Evolutionary conservation across 2,113 vertebrate genomes (phyloP).

Genomic region (Cynocephalus volans): DNA sequence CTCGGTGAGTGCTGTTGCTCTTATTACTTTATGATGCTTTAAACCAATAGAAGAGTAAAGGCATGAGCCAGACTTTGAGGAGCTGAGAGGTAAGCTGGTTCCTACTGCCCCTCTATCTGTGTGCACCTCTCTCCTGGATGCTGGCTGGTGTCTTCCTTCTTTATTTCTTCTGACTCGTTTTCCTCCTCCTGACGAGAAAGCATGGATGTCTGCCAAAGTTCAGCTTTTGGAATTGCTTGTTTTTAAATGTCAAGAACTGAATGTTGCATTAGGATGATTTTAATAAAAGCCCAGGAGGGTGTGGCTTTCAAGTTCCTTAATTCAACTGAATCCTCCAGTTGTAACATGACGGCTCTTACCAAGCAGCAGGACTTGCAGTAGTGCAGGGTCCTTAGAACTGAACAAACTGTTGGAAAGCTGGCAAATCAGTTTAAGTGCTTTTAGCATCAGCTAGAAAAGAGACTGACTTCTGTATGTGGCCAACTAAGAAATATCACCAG

Average conservation of each 20-base stretch:
- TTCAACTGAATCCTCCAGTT: not conserved
- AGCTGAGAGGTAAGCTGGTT: not conserved
- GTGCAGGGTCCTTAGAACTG: not conserved
- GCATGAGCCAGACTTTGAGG: not conserved
- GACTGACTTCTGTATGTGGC: not conserved
- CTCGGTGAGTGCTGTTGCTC: not conserved
- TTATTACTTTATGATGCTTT: not conserved
- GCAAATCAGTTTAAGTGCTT: not conserved
- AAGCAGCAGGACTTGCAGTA: not conserved
- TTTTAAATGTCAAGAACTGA: conserved; percentile 10
- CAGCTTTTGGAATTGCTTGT: not conserved
- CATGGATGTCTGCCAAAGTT: not conserved
- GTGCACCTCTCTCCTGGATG: not conserved
- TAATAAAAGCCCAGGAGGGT: not conserved
- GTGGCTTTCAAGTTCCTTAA: not conserved
- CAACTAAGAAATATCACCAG: not conserved
- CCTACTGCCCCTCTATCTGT: rapidly evolving
- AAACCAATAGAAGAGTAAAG: not conserved
- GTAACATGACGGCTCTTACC: not conserved
- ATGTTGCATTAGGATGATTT: not conserved
- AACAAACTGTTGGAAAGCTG: not conserved
- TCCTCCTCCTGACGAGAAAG: not conserved
- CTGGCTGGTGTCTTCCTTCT: not conserved
- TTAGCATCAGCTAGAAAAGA: not conserved
- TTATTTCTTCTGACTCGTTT: not conserved